These are phyloP conservation scores for Phorcus lineatus DNA, from an alignment of 2,888 invertebrate species.

Conservation along the genomic window DNA sequence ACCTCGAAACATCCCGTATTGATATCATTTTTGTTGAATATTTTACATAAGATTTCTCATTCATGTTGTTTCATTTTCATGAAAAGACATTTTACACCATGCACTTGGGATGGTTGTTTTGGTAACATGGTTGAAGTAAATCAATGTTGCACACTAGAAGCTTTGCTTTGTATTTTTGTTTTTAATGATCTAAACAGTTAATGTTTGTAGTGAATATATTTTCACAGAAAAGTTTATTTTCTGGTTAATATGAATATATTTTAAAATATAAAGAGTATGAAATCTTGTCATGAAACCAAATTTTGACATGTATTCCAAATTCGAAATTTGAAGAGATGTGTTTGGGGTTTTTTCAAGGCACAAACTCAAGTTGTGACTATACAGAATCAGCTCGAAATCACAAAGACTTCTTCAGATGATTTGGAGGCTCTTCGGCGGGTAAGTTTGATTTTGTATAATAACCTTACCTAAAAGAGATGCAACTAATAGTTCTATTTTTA, in stretches of 20 bases:
- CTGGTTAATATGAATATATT: too few relatives aligned
- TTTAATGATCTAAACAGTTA: too few relatives aligned
- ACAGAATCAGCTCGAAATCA: slow-evolving; percentile 46
- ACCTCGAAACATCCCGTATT: not conserved
- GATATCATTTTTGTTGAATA: not conserved
- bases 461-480: too few relatives aligned
- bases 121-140: not conserved
- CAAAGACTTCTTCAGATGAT: slow-evolving; percentile 43
- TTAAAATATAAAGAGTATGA: too few relatives aligned
- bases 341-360: slow-evolving; percentile 39
- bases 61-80: not conserved
- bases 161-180: too few relatives aligned
- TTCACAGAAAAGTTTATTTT: too few relatives aligned
- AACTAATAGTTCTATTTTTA: too few relatives aligned
- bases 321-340: too few relatives aligned
- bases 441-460: slow-evolving; percentile 25
- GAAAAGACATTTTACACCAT: not conserved
- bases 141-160: not conserved
- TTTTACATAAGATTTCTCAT: not conserved
- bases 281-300: too few relatives aligned
- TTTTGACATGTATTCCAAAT: too few relatives aligned
- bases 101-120: not conserved
- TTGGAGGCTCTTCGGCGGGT: slow-evolving; percentile 48
- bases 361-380: slow-evolving; percentile 47
- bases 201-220: too few relatives aligned